phyloP scores from a whole-genome alignment of 2,113 vertebrate genomes.

The Dipodomys merriami region DNA sequence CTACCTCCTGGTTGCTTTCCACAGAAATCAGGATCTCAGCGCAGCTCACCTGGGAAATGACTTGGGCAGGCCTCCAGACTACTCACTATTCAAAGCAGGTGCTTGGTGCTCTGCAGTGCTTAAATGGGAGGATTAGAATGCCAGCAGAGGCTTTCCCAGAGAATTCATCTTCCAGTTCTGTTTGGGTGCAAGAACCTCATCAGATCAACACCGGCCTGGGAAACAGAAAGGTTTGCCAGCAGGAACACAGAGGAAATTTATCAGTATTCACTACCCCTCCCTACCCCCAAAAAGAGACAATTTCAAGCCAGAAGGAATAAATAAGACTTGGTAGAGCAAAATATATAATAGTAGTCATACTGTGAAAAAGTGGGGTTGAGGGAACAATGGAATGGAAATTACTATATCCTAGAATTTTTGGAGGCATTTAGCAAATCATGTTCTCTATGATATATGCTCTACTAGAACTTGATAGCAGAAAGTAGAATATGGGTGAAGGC shows the following conservation, averaged over 20 bases:
- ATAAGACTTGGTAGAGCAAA: neutral
- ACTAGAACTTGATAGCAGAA: neutral
- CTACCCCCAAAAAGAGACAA: neutral
- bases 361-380: neutral
- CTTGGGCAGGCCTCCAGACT: conserved; percentile 1
- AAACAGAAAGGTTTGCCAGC: neutral
- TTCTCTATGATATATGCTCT: neutral
- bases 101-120: neutral
- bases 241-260: neutral
- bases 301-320: neutral
- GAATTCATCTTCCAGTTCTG: neutral
- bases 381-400: neutral
- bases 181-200: neutral
- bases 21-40: neutral
- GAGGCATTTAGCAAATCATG: neutral
- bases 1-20: neutral
- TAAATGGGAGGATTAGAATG: neutral
- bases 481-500: neutral
- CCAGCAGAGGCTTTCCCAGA: neutral
- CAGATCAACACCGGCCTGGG: neutral
- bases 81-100: conserved; percentile 11
- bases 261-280: neutral
- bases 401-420: neutral
- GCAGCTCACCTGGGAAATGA: neutral
- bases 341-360: neutral